Evolutionary conservation across 2,113 vertebrate species (phyloP), one percentile per base, ranked within the genome.

Genomic region (Rhinolophus ferrumequinum): DNA sequence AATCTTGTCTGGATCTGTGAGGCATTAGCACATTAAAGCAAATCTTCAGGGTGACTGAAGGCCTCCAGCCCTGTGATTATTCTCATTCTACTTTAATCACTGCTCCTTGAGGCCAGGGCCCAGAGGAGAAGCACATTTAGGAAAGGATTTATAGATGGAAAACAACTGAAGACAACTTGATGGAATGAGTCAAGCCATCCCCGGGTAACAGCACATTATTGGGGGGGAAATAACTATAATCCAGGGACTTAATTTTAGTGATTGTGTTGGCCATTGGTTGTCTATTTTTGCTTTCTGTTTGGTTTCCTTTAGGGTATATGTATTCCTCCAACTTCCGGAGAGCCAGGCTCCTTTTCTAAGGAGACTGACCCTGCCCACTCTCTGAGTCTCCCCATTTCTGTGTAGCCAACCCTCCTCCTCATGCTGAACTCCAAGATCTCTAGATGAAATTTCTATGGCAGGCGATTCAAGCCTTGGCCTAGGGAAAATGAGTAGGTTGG

Each of bases 21-120:
- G 87, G 80, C 75, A 95, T 95, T 97, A 97, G 14, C 28, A 91
- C 75, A 96, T 97, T 92, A 95, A 98, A 97, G 96, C 94, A 91
- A 88, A 85, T 58, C 94, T 87, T 79, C 12, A 77, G 3, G 83
- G 50, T 67, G 88, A 95, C 81, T 84, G 92, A 96, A 95, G 66
- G 30, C 30, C 91, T 87, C 58, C 70, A 56, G 83, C 79, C 62
- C 88, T 60, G 73, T 86, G 60, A 41, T 85, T 92, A 26, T 82
- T 67, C 56, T 64, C 84, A 83, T 54, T 80, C 33, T 44, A 66
- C 76, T 95, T 81, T 95, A 84, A 94, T 56, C 66, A 47, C 47
- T 81, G 52, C 77, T 96, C 70, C 56, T 90, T 73, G 64, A 52
- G 50, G 15, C 38, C 35, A 33, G 41, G 56, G 28, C 90, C 96